Base-by-base conservation (phyloP, 2,888 invertebrate species). In the Metellina segmentata region DNA sequence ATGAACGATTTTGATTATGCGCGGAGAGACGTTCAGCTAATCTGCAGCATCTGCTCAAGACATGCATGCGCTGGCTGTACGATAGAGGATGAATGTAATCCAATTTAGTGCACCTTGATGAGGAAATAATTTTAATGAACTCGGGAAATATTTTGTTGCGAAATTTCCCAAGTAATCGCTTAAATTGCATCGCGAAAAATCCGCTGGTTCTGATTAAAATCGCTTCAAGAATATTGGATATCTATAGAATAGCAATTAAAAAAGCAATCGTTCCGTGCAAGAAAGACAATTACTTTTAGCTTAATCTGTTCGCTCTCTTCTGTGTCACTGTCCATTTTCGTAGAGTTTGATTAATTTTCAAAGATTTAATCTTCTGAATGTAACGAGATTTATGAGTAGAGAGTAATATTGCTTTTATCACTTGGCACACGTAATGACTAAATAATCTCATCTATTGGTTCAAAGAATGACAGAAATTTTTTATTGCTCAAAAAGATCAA, bases 1-100 rank as follows among this genome's bases (percentile, higher is more conserved):
- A 88, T 61, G 81, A 48, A 88, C 69, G 81, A 88, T 88, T 88
- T 81, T 88, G 88, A 88, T 81, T 88, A 81, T 74, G 88, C 61
- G 81, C 75, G 11, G 61, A 16, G 61, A 61, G 61, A n/a, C 61
- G 11, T 16, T 61, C 9, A 61, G 61, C 61, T 16, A 61, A 16
- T 61, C 61, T 16, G 61, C 61, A 61, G 16, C 61, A 61, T 61
- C 61, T 61, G 61, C 61, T 61, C 61, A 34, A 34, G 34, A 34
- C 34, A 4, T 34, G 34, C 34, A 34, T 34, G 34, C 34, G 4
- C 34, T 34, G n/a, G 34, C 34, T 34, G 1, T 34, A 4, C 34
- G 34, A 34, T 34, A 34, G 34, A 34, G 34, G 61, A 61, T 61
- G 9, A 61, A 61, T 61, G 61, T 61, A 61, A 61, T 61, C 61